phyloP scores from a whole-genome alignment of 2,888 invertebrate genomes.

The Cryptocephalus moraei region DNA sequence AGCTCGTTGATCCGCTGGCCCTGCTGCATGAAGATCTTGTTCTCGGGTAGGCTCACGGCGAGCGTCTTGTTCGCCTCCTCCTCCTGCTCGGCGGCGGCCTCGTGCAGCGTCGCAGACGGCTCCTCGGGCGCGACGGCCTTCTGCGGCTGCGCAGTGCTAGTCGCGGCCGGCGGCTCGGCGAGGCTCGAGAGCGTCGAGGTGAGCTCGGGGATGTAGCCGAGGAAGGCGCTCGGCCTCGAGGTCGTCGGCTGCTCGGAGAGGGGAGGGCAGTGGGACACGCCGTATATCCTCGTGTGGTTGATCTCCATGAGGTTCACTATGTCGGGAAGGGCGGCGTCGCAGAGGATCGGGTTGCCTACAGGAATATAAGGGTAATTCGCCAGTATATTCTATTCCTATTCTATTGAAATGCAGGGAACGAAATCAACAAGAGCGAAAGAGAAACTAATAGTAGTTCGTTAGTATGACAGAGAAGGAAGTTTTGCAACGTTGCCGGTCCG shows the following conservation, averaged over 20 bases:
- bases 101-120: background rate
- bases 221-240: conserved; percentile 30
- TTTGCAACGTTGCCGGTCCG: no score
- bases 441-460: no score
- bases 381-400: no score
- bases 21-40: conserved; percentile 18
- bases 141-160: background rate
- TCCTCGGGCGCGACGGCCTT: background rate
- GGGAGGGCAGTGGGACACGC: conserved; percentile 44
- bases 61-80: conserved; percentile 1
- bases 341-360: conserved; percentile 73
- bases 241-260: conserved; percentile 34
- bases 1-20: conserved; percentile 31
- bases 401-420: no score
- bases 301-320: conserved; percentile 59
- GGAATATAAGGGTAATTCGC: conserved; percentile 16
- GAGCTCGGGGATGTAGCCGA: conserved; percentile 29
- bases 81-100: background rate
- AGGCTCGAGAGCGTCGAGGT: background rate
- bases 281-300: conserved; percentile 62
- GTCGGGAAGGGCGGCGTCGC: conserved; percentile 62
- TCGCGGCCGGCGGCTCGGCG: no score
- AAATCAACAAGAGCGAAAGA: no score
- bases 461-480: no score
- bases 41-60: background rate